A percentile compares a stretch with the other conserved stretches of the same genome.
phyloP scores from a whole-genome alignment of 1,140 invertebrate species.

The Copidosoma floridanum region DNA sequence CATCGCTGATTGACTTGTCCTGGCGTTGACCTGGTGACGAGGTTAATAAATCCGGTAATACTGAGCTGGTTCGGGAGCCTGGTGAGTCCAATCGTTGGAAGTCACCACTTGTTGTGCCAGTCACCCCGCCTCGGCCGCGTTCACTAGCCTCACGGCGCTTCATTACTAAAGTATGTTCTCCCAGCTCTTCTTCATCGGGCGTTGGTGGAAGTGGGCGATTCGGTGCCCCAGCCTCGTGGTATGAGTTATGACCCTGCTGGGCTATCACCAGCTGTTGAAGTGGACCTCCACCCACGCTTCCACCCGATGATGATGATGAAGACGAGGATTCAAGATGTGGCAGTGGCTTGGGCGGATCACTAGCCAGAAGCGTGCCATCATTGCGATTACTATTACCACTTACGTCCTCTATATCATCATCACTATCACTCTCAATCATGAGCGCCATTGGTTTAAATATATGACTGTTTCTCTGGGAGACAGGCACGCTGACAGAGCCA shows the following conservation, averaged over 20 bases:
- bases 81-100: conserved; percentile 60
- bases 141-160: conserved; percentile 66
- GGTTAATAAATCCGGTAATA: conserved; percentile 91
- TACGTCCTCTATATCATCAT: conserved; percentile 57
- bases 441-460: conserved; percentile 77
- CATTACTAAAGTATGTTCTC: conserved; percentile 86
- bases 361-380: conserved; percentile 91
- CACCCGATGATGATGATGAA: conserved; percentile 41
- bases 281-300: no score
- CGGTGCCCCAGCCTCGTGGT: conserved; percentile 72
- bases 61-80: conserved; percentile 76
- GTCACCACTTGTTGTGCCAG: conserved; percentile 59
- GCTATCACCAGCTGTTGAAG: no score
- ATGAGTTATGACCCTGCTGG: conserved; percentile 47
- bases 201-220: conserved; percentile 91
- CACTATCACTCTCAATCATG: conserved; percentile 55
- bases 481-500: conserved; percentile 51
- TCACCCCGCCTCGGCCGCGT: conserved; percentile 56
- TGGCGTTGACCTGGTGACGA: conserved; percentile 80
- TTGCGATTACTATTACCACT: conserved; percentile 67
- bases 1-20: conserved; percentile 90
- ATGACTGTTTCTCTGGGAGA: conserved; percentile 73
- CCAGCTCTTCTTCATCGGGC: conserved; percentile 82
- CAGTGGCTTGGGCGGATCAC: conserved; percentile 94
- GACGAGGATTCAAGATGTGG: conserved; percentile 56